Conservation (phyloP, 2,888 invertebrate species). For the Gastracanthus pulcherrimus region DNA sequence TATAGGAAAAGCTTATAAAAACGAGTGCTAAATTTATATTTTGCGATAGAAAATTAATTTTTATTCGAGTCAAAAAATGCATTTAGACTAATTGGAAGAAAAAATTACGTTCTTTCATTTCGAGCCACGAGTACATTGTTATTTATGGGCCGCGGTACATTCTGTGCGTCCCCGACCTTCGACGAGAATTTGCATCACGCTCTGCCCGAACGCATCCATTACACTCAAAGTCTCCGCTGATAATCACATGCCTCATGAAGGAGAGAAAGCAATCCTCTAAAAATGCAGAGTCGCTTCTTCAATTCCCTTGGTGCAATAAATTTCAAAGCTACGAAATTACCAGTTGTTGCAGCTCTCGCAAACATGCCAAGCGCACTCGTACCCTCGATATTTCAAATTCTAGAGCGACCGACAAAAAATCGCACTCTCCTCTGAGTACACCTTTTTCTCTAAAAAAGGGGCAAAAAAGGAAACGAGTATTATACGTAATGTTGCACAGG, state of each 20-base stretch:
- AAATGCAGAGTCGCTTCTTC: conserved; percentile 10
- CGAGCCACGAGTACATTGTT: too few species aligned
- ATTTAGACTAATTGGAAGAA: too few species aligned
- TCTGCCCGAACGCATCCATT: conserved; percentile 13
- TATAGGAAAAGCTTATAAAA: too few species aligned
- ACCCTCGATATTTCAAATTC: conserved; percentile 10
- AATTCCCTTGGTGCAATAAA: conserved; percentile 7
- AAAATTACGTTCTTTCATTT: too few species aligned
- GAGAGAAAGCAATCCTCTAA: background rate
- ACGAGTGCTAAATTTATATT: too few species aligned
- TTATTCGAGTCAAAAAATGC: too few species aligned
- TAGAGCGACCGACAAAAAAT: background rate
- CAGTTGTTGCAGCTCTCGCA: conserved; percentile 1
- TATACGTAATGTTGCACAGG: too few species aligned
- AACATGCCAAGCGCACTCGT: background rate
- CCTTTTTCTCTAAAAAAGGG: too few species aligned
- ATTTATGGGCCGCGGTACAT: background rate
- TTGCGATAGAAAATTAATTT: too few species aligned
- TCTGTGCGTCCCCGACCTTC: background rate
- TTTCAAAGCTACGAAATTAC: conserved; percentile 14
- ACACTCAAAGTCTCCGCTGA: background rate
- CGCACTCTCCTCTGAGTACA: too few species aligned
- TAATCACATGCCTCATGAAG: background rate
- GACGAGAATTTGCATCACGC: background rate
- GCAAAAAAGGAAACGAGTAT: too few species aligned